These are phyloP conservation scores for Galbula dea DNA, from an alignment of 2,113 vertebrate genomes.

Conservation along the genomic window DNA sequence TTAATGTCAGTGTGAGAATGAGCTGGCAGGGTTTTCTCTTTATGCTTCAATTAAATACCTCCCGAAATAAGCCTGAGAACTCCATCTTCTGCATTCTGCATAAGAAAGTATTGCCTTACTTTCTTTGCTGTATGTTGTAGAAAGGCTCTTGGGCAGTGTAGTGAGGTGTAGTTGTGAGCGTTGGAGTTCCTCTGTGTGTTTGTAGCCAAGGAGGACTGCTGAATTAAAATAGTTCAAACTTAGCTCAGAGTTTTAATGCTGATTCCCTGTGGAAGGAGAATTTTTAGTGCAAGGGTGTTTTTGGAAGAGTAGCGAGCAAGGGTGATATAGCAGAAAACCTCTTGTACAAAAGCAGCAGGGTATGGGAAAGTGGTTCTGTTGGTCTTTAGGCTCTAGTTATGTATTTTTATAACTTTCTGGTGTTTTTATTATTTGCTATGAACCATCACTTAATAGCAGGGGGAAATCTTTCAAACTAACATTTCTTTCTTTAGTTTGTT, in stretches of 20 bases:
- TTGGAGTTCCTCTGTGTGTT: background rate
- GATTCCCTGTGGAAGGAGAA: background rate
- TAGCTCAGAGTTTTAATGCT: background rate
- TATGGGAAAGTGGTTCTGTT: background rate
- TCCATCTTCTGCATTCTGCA: background rate
- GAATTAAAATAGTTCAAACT: slow-evolving; percentile 26
- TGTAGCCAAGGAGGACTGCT: background rate
- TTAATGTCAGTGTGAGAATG: slow-evolving; percentile 45
- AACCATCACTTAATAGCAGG: slow-evolving; percentile 48
- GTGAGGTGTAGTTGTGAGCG: background rate
- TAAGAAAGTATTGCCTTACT: slow-evolving; percentile 1
- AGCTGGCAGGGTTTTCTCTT: slow-evolving; percentile 39
- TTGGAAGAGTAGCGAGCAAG: background rate
- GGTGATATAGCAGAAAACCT: background rate
- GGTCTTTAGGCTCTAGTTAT: slow-evolving; percentile 47
- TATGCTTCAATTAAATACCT: slow-evolving; percentile 28
- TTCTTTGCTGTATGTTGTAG: background rate
- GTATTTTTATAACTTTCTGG: slow-evolving; percentile 23
- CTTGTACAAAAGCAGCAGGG: background rate
- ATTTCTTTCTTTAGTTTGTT: slow-evolving; percentile 53
- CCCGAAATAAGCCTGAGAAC: slow-evolving; percentile 48
- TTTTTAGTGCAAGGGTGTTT: background rate
- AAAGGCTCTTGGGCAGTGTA: background rate
- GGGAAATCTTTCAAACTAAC: slow-evolving; percentile 40
- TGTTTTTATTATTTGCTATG: slow-evolving; percentile 50